Conservation (phyloP, 2,888 invertebrate species). For the Ernsta delagoae region DNA sequence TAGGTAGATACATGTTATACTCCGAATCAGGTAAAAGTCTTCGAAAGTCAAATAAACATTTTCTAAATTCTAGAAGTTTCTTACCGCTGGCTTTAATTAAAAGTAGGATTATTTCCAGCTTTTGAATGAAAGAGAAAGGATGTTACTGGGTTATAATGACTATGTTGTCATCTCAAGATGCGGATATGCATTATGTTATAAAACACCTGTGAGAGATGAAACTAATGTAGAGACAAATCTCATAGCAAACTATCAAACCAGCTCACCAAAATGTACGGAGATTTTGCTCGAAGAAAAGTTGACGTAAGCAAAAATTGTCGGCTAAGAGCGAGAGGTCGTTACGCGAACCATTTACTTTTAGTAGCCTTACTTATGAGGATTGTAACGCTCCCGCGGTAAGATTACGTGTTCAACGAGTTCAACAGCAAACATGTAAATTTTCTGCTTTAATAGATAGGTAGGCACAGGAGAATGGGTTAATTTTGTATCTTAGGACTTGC, state of each 20-base stretch:
- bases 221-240: not conserved
- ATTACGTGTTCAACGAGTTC: constrained; percentile 5
- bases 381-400: not conserved
- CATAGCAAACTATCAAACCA: not conserved
- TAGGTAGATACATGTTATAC: too few relatives aligned
- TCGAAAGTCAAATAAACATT: too few relatives aligned
- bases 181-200: too few relatives aligned
- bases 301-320: constrained; percentile 30
- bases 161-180: too few relatives aligned
- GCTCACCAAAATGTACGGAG: not conserved
- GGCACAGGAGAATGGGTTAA: constrained; percentile 13
- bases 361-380: constrained; percentile 25
- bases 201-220: too few relatives aligned
- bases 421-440: constrained; percentile 13
- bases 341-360: constrained; percentile 32
- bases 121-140: too few relatives aligned
- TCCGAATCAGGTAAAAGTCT: too few relatives aligned
- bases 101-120: too few relatives aligned
- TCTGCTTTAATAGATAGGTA: not conserved
- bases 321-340: constrained; percentile 29
- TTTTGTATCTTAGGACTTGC: not conserved
- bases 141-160: too few relatives aligned
- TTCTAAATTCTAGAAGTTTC: too few relatives aligned
- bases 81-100: too few relatives aligned
- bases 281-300: constrained; percentile 25